phyloP scores from a whole-genome alignment of 2,888 invertebrate genomes.

The Melanotus villosus region DNA sequence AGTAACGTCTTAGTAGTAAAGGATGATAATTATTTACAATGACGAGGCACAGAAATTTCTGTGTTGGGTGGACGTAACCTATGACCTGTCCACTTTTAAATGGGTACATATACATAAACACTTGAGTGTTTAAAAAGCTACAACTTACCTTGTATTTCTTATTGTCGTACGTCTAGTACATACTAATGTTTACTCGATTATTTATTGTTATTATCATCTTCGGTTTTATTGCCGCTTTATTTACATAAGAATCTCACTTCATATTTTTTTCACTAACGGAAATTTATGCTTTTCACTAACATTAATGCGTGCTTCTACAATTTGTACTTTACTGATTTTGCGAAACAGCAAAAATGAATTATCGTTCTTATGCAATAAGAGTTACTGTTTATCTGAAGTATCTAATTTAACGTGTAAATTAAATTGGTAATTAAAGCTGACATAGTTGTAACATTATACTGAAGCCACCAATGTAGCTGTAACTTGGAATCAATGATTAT shows the following conservation, averaged over 20 bases:
- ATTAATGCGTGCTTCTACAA: too few species aligned
- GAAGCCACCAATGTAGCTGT: too few species aligned
- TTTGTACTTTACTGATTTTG: too few species aligned
- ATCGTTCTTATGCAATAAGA: too few species aligned
- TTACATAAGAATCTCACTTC: conserved; percentile 18
- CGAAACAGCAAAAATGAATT: too few species aligned
- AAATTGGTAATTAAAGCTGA: too few species aligned
- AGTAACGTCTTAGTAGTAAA: conserved; percentile 5
- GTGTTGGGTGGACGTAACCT: conserved; percentile 48
- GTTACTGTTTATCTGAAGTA: too few species aligned
- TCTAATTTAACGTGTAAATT: too few species aligned
- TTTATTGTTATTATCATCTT: conserved; percentile 24
- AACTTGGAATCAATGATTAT: too few species aligned
- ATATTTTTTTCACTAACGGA: background rate
- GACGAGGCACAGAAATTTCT: conserved; percentile 29
- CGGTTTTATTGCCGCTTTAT: conserved; percentile 19
- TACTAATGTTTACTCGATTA: conserved; percentile 31
- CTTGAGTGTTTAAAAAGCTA: conserved; percentile 20
- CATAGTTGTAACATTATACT: too few species aligned
- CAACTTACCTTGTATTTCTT: conserved; percentile 23
- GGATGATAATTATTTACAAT: conserved; percentile 34
- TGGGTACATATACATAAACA: conserved; percentile 51
- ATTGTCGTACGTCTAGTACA: conserved; percentile 20
- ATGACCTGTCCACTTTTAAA: conserved; percentile 55
- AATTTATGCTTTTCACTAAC: background rate